Percentiles rank a stretch among this genome's conserved stretches.
Conservation (phyloP, 2,888 invertebrate genomes). For the Apeira syringaria region DNA sequence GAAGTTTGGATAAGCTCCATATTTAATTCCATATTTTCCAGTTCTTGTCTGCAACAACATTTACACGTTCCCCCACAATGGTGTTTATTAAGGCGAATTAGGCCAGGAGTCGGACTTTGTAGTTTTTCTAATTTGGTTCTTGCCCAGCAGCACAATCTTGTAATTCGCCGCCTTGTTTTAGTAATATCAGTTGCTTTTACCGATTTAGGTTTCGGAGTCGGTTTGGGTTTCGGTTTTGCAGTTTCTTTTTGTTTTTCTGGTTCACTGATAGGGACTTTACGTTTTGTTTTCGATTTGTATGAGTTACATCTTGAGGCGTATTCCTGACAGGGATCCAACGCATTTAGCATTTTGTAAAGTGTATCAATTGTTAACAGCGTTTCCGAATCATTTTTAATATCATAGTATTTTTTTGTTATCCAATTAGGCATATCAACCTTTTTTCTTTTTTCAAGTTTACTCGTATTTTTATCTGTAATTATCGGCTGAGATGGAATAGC, state of each 20-base stretch:
- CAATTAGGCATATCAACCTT: conserved; percentile 6
- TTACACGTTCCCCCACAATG: conserved; percentile 2
- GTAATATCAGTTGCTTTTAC: not conserved
- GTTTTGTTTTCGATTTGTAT: not conserved
- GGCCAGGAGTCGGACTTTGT: not conserved
- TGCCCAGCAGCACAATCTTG: conserved; percentile 13
- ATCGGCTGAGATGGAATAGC: not conserved
- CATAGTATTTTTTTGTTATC: conserved; percentile 1
- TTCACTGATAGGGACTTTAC: not conserved
- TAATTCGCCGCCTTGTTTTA: not conserved
- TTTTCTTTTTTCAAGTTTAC: conserved; percentile 4
- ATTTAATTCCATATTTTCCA: conserved; percentile 3
- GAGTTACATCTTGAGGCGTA: not conserved
- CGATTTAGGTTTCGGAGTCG: not conserved
- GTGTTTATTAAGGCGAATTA: conserved; percentile 1
- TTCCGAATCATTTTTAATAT: conserved; percentile 18
- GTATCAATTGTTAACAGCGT: conserved; percentile 53
- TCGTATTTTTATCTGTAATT: not conserved
- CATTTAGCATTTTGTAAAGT: conserved; percentile 59
- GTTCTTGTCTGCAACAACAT: conserved; percentile 10
- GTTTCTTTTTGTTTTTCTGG: not conserved
- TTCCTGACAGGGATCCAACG: conserved; percentile 16
- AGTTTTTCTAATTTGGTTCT: conserved; percentile 4
- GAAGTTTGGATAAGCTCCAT: conserved; percentile 1
- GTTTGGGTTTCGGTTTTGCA: too few relatives aligned